Conservation (phyloP, 2,797 vertebrate species). For the Tadarida brasiliensis region DNA sequence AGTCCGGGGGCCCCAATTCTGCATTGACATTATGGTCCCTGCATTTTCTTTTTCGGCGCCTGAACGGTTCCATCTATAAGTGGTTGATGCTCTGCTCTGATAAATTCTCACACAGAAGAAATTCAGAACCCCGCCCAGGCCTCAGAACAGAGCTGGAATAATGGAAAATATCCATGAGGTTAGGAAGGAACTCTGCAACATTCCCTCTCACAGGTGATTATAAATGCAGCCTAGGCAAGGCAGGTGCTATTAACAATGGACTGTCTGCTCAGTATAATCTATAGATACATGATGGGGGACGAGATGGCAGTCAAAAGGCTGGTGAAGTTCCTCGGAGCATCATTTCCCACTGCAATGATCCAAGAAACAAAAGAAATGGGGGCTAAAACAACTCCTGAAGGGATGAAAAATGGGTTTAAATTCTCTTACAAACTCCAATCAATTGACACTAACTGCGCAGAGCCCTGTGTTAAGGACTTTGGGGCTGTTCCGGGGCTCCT, state of each 20-base stretch:
- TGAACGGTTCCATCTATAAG: background rate
- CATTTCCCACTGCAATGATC: background rate
- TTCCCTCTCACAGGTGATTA: background rate
- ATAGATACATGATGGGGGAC: background rate
- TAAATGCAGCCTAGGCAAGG: background rate
- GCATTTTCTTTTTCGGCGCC: background rate
- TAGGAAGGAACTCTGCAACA: background rate
- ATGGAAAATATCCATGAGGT: background rate
- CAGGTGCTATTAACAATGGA: background rate
- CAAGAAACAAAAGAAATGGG: slow-evolving; percentile 45
- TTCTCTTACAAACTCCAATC: background rate
- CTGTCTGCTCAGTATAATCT: background rate
- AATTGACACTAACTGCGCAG: background rate
- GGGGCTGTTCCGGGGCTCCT: background rate
- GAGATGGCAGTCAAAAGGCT: background rate
- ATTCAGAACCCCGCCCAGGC: background rate
- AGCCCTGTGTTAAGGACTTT: background rate
- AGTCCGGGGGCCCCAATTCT: background rate
- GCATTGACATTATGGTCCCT: background rate
- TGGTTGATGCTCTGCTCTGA: background rate
- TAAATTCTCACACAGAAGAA: slow-evolving; percentile 25
- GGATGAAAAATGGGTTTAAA: slow-evolving; percentile 22
- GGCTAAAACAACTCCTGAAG: background rate
- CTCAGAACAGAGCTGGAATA: background rate
- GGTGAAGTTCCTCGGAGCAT: background rate